Evolutionary conservation across 2,888 invertebrate species (phyloP).

Genomic region (Epinotia ramella): DNA sequence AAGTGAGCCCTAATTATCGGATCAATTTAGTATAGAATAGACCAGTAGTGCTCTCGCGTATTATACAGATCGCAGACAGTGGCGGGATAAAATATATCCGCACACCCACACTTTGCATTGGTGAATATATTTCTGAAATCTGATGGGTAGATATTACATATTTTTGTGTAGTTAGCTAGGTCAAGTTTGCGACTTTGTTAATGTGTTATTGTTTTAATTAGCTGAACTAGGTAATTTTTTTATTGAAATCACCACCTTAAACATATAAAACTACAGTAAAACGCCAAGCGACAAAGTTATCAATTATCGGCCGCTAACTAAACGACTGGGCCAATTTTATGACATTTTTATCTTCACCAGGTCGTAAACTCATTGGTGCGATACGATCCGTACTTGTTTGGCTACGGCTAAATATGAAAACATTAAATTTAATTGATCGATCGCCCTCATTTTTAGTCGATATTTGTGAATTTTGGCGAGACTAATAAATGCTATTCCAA

Average conservation of each 20-base stretch:
- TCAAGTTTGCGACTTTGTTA: no score
- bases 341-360: conserved; percentile 37
- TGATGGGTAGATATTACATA: no score
- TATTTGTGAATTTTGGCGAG: background rate
- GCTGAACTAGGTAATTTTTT: no score
- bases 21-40: no score
- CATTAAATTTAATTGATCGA: conserved; percentile 2
- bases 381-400: conserved; percentile 9
- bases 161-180: no score
- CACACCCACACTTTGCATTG: no score
- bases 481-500: background rate
- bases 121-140: no score
- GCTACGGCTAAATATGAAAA: background rate
- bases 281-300: conserved; percentile 18
- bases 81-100: no score
- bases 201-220: no score
- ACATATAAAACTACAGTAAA: conserved; percentile 6
- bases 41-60: no score
- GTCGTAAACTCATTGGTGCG: conserved; percentile 26
- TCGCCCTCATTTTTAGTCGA: background rate
- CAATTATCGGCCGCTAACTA: conserved; percentile 36
- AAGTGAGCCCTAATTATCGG: no score
- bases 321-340: conserved; percentile 38
- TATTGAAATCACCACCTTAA: background rate
- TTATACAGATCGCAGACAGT: no score